Percentiles rank a stretch among this genome's conserved stretches.
phyloP scores from a whole-genome alignment of 1,140 invertebrate species.

The Aphelinus certus region DNA sequence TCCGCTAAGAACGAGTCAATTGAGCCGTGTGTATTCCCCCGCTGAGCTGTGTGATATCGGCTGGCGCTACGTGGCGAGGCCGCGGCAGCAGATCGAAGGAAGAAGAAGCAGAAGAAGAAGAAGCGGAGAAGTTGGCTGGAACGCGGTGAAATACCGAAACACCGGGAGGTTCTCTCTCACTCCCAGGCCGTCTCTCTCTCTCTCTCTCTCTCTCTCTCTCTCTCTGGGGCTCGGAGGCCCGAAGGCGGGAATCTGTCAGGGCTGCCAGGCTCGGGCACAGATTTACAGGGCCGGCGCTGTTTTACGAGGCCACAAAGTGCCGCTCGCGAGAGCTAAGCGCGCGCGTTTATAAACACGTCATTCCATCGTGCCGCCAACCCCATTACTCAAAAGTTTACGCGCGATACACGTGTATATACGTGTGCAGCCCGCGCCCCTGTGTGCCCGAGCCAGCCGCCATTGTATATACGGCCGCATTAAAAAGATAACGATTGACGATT shows the following conservation, averaged over 20 bases:
- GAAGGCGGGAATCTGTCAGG: conserved; percentile 55
- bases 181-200: too few relatives aligned
- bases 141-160: conserved; percentile 7
- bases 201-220: too few relatives aligned
- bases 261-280: conserved; percentile 59
- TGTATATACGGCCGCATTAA: background rate
- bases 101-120: background rate
- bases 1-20: too few relatives aligned
- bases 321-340: conserved; percentile 49
- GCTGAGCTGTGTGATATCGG: too few relatives aligned
- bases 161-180: too few relatives aligned
- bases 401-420: background rate
- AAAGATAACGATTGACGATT: background rate
- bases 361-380: conserved; percentile 50
- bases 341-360: conserved; percentile 61
- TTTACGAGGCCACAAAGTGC: conserved; percentile 64
- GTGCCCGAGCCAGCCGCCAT: background rate
- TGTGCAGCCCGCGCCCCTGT: background rate
- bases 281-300: conserved; percentile 62
- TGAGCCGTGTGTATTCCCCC: too few relatives aligned
- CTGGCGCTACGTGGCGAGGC: background rate
- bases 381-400: conserved; percentile 57
- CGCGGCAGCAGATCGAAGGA: background rate
- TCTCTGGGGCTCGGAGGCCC: too few relatives aligned
- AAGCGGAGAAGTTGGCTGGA: background rate